Evolutionary conservation across 2,888 invertebrate genomes (phyloP).

Genomic region (Panorpa germanica): DNA sequence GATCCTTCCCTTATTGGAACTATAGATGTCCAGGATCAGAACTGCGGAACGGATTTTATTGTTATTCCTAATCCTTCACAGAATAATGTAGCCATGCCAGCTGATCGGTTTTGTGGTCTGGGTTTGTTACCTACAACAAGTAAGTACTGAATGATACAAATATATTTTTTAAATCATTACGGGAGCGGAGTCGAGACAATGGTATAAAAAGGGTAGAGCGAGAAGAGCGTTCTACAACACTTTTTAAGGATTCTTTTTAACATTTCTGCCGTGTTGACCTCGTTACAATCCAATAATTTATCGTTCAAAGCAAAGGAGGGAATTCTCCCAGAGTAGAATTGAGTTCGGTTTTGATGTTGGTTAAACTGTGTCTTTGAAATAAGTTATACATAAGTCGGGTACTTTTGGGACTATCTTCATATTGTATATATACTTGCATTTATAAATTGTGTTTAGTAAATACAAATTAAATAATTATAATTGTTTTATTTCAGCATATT

Average conservation of each 20-base stretch:
- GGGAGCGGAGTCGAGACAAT: too few species aligned
- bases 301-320: too few species aligned
- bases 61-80: constrained; percentile 48
- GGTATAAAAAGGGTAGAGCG: too few species aligned
- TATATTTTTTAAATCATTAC: constrained; percentile 6
- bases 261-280: too few species aligned
- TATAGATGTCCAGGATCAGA: constrained; percentile 31
- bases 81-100: constrained; percentile 21
- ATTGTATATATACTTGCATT: background rate
- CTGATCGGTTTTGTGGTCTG: constrained; percentile 58
- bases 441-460: constrained; percentile 3
- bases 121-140: constrained; percentile 45
- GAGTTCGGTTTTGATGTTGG: too few species aligned
- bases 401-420: background rate
- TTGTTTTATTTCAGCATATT: constrained; percentile 27
- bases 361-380: too few species aligned
- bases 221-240: too few species aligned
- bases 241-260: too few species aligned
- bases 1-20: constrained; percentile 41
- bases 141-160: too few species aligned
- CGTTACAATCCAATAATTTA: too few species aligned
- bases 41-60: constrained; percentile 53
- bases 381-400: constrained; percentile 2
- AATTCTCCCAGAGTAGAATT: too few species aligned
- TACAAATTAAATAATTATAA: constrained; percentile 7